A percentile compares a stretch with the other conserved stretches of the same genome.
Evolutionary conservation across 2,113 vertebrate genomes (phyloP).

Genomic region (Seriola quinqueradiata): DNA sequence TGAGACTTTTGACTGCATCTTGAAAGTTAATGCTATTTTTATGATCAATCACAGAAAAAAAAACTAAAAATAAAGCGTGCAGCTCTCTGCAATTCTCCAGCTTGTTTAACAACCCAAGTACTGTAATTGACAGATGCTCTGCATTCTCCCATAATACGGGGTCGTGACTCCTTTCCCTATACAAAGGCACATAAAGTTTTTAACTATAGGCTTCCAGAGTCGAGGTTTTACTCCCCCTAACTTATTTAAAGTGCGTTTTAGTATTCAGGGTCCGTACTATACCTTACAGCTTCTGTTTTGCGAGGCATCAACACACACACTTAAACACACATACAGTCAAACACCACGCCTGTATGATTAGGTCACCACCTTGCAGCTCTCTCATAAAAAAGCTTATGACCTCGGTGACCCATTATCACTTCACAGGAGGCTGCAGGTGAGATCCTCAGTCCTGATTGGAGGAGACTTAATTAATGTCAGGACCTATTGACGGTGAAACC

Average conservation of each 20-base stretch:
- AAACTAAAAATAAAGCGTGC: slow-evolving; percentile 37
- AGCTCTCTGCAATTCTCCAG: slow-evolving; percentile 31
- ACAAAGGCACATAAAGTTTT: background rate
- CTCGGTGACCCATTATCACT: slow-evolving; percentile 5
- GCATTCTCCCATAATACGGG: background rate
- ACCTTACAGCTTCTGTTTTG: slow-evolving; percentile 8
- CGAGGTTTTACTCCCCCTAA: slow-evolving; percentile 3
- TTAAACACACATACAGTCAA: background rate
- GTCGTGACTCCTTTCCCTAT: slow-evolving; percentile 16
- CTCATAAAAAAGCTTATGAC: slow-evolving; percentile 1
- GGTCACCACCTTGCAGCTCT: background rate
- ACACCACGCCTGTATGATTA: background rate
- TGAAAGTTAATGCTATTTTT: slow-evolving; percentile 56
- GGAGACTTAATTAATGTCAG: slow-evolving; percentile 35
- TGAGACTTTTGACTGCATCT: slow-evolving; percentile 47
- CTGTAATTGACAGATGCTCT: slow-evolving; percentile 24
- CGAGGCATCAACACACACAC: background rate
- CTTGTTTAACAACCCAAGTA: slow-evolving; percentile 33
- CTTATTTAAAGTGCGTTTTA: slow-evolving; percentile 24
- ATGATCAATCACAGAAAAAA: slow-evolving; percentile 11
- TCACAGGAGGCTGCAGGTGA: background rate
- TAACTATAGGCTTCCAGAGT: slow-evolving; percentile 1
- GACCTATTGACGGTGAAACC: slow-evolving; percentile 17
- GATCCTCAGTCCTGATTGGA: slow-evolving; percentile 20
- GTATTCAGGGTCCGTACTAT: slow-evolving; percentile 4